phyloP scores from a whole-genome alignment of 2,888 invertebrate species.

The Gortyna flavago region DNA sequence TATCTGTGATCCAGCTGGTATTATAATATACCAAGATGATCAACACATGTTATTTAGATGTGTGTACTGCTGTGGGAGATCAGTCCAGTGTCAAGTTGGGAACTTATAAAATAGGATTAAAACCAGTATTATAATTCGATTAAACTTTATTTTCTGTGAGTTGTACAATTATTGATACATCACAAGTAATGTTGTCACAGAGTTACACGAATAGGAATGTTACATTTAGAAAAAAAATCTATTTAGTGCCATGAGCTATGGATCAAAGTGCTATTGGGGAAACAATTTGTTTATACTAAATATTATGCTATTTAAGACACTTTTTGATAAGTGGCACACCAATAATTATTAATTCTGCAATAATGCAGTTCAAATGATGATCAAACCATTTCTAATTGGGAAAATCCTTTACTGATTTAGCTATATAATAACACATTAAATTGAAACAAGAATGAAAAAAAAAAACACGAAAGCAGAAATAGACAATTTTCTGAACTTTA shows the following conservation, averaged over 20 bases:
- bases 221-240: conserved; percentile 43
- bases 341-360: conserved; percentile 21
- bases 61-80: too few relatives aligned
- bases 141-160: conserved; percentile 61
- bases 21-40: too few relatives aligned
- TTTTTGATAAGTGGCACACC: conserved; percentile 40
- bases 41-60: too few relatives aligned
- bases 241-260: conserved; percentile 49
- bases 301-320: conserved; percentile 55
- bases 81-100: too few relatives aligned
- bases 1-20: too few relatives aligned
- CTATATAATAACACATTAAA: conserved; percentile 17
- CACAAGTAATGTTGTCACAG: conserved; percentile 48
- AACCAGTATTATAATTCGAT: conserved; percentile 52
- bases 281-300: conserved; percentile 29
- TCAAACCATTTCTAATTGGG: conserved; percentile 25
- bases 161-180: conserved; percentile 55
- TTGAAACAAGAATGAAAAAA: conserved; percentile 21
- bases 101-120: too few relatives aligned
- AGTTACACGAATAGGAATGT: conserved; percentile 64
- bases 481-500: conserved; percentile 15
- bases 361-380: conserved; percentile 18
- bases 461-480: conserved; percentile 34
- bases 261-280: conserved; percentile 33
- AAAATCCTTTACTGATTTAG: conserved; percentile 34